Evolutionary conservation across 2,113 vertebrate species (phyloP).

Genomic region (Tapirus terrestris): DNA sequence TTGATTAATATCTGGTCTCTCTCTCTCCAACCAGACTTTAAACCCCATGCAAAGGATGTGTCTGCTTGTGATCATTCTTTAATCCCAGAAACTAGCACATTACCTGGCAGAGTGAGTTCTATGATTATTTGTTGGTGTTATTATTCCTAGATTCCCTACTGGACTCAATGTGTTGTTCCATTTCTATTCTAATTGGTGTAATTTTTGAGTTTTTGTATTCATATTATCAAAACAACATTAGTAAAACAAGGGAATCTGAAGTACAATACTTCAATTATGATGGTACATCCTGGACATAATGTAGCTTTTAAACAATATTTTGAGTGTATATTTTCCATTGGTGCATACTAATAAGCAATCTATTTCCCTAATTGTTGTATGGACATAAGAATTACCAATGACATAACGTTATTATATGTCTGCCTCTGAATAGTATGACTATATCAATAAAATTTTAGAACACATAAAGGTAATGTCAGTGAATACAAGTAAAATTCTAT

Average conservation of each 20-base stretch:
- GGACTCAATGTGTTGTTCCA: not conserved
- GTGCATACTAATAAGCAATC: not conserved
- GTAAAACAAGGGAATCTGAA: not conserved
- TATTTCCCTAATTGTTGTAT: not conserved
- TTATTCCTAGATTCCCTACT: not conserved
- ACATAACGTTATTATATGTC: not conserved
- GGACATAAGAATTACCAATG: not conserved
- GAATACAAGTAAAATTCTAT: not conserved
- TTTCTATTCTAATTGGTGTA: not conserved
- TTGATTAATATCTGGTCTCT: not conserved
- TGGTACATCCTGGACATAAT: too few species aligned
- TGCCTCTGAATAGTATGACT: not conserved
- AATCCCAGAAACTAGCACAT: not conserved
- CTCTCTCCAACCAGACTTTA: not conserved
- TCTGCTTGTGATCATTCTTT: not conserved
- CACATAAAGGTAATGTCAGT: not conserved
- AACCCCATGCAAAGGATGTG: accelerated
- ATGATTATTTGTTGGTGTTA: too few species aligned
- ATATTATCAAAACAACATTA: not conserved
- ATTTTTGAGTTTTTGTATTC: not conserved
- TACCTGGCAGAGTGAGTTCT: too few species aligned
- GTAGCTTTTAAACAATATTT: not conserved
- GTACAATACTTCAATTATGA: not conserved
- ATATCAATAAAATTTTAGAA: not conserved
- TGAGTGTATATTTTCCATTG: not conserved